Base-by-base conservation (phyloP, 1,140 invertebrate genomes). In the Drosophila grimshawi region DNA sequence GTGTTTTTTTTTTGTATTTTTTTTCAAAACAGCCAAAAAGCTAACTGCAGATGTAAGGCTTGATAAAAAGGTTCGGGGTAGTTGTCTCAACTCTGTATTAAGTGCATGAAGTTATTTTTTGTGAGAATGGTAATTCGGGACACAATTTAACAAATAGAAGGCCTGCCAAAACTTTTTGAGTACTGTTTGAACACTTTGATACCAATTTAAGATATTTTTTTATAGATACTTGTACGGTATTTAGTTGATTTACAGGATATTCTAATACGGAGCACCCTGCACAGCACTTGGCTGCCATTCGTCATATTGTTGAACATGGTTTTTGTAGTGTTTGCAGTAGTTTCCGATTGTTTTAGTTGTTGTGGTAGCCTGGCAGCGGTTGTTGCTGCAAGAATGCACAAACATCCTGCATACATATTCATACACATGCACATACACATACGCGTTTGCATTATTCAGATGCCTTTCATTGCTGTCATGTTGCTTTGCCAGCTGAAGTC, bases 381-480 rank as follows among this genome's bases (percentile, higher is more conserved):
- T 61, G 35, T 68, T 68, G 51, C 37, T 68, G 52, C 51, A 74
- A 49, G 55, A 60, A 33, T 67, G 70, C 64, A 67, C 61, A 52
- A 46, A 19, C 29, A 29, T 10, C 60, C 11, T n/a, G 35, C 5
- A 11, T 6, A 66, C 27, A 64, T 30, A n/a, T n/a, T n/a, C n/a
- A n/a, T n/a, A 55, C 27, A 56, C 27, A 33, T 8, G 35, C 8
- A 61, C 2, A 4, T 60, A 45, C n/a, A 51, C 45, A 41, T n/a
- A 48, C 3, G 11, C 33, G 6, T 4, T 29, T 39, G 48, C 4
- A 29, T 48, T 53, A 29, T 49, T 63, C 52, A 53, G 65, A 55
- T 41, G 80, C 57, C 71, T 71, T 52, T 82, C 71, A 53, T 52
- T 52, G 71, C 83, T 88, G 83, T 79, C 83, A 88, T 79, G 83